These are phyloP conservation scores for Cantharis rufa DNA, from an alignment of 2,888 invertebrate species.

Conservation along the genomic window DNA sequence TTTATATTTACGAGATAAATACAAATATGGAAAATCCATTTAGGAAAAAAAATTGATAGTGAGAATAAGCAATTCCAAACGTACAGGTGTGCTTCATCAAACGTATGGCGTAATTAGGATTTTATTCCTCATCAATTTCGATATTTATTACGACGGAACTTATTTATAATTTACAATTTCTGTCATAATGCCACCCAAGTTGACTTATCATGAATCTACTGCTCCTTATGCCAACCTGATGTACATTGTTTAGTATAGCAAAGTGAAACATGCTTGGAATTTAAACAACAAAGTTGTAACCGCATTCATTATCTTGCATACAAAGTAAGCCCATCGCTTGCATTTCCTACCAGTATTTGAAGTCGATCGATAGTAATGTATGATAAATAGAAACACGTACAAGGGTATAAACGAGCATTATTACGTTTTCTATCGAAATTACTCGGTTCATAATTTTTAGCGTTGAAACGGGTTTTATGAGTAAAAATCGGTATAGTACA, in stretches of 20 bases:
- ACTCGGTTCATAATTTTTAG: background rate
- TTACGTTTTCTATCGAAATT: background rate
- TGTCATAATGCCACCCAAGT: conserved; percentile 11
- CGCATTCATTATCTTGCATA: background rate
- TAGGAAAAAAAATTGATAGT: background rate
- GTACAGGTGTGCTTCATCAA: background rate
- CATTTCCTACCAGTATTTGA: background rate
- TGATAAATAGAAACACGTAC: background rate
- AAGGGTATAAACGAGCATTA: background rate
- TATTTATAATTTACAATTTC: background rate
- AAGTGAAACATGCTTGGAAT: conserved; percentile 32
- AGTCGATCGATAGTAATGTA: background rate
- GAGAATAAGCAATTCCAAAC: background rate
- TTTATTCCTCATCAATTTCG: background rate
- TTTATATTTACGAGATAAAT: background rate
- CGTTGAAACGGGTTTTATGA: background rate
- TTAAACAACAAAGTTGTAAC: conserved; percentile 17
- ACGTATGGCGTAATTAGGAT: background rate
- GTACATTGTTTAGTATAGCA: conserved; percentile 20
- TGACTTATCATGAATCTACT: background rate
- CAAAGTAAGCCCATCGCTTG: background rate
- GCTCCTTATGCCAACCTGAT: conserved; percentile 4
- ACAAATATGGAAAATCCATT: background rate
- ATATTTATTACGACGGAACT: background rate
- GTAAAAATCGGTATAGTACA: background rate